A percentile compares a stretch with the other conserved stretches of the same genome.
These are phyloP conservation scores for Meta bourneti DNA, from an alignment of 2,888 invertebrate genomes.

Conservation along the genomic window DNA sequence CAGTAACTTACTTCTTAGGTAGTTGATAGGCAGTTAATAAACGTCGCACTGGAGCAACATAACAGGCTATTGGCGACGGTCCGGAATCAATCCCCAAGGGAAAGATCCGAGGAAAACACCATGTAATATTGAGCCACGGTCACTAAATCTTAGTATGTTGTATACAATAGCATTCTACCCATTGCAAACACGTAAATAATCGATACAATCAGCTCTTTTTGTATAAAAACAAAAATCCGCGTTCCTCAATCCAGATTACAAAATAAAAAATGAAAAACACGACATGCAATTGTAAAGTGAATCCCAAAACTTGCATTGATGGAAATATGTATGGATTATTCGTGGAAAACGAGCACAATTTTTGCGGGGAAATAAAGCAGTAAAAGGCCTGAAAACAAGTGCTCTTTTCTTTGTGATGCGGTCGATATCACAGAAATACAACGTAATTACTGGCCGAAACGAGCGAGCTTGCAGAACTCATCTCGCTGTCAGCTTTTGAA, in stretches of 20 bases:
- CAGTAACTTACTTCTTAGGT: too few relatives aligned
- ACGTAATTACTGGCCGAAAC: constrained; percentile 31
- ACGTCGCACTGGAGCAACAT: too few relatives aligned
- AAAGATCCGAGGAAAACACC: too few relatives aligned
- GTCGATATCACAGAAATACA: constrained; percentile 19
- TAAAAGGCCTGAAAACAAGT: background rate
- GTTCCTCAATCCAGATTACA: background rate
- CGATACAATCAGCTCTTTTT: too few relatives aligned
- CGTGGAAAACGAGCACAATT: background rate
- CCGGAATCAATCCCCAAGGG: too few relatives aligned
- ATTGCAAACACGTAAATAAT: too few relatives aligned
- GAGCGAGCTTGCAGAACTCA: constrained; percentile 15
- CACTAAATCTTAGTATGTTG: too few relatives aligned
- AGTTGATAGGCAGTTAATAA: too few relatives aligned
- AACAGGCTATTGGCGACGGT: too few relatives aligned
- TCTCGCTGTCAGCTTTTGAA: constrained; percentile 29
- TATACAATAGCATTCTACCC: too few relatives aligned
- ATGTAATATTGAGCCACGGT: too few relatives aligned
- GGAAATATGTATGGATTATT: background rate
- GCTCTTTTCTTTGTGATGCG: background rate
- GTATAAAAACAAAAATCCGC: too few relatives aligned
- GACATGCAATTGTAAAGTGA: background rate
- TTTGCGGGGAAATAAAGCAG: background rate
- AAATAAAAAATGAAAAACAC: background rate
- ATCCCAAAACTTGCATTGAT: background rate